Evolutionary conservation across 1,140 invertebrate genomes (phyloP).

Genomic region (Drosophila repletoides): DNA sequence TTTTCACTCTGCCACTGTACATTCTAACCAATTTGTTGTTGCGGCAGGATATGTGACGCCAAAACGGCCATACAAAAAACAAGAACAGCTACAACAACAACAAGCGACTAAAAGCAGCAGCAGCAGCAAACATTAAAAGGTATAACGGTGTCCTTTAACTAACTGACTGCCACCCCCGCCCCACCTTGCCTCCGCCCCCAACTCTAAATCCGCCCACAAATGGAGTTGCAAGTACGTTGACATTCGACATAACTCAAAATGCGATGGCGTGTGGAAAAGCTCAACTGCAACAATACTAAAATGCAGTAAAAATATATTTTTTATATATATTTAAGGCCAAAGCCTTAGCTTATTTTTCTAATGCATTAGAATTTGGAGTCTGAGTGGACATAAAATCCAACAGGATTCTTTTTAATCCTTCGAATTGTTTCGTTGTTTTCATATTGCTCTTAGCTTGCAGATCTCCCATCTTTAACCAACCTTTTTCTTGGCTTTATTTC

Average conservation of each 20-base stretch:
- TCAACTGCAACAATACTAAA: constrained; percentile 27
- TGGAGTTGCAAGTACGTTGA: constrained; percentile 64
- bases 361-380: no score
- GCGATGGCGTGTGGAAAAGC: constrained; percentile 59
- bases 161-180: constrained; percentile 27
- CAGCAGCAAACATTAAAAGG: constrained; percentile 23
- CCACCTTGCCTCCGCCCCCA: background rate
- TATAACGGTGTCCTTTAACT: constrained; percentile 37
- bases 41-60: constrained; percentile 62
- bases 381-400: no score
- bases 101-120: no score
- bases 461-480: no score
- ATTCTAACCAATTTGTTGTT: constrained; percentile 68
- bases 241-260: constrained; percentile 78
- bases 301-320: constrained; percentile 39
- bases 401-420: no score
- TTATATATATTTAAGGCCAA: no score
- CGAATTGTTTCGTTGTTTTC: background rate
- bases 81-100: constrained; percentile 32
- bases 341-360: constrained; percentile 12
- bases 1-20: background rate
- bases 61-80: no score
- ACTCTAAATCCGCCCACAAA: constrained; percentile 4
- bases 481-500: no score
- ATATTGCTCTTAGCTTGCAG: no score